Evolutionary conservation across 2,113 vertebrate genomes (phyloP).

Genomic region (Microcebus lehilahytsara): DNA sequence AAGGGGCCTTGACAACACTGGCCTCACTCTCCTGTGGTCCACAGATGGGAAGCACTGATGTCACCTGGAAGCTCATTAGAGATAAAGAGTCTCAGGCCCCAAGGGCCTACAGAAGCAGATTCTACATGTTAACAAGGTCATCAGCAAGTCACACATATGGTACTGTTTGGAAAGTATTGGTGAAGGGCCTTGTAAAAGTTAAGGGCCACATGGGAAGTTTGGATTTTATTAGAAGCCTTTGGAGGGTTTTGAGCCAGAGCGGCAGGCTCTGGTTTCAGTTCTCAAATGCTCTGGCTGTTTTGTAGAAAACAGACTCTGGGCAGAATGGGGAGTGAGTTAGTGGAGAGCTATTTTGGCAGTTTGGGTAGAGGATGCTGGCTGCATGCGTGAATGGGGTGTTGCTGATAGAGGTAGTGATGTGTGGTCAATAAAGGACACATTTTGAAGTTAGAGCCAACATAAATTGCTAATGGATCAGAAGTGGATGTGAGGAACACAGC

Average conservation of each 20-base stretch:
- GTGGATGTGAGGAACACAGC: not conserved
- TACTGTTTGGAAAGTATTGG: not conserved
- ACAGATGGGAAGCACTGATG: not conserved
- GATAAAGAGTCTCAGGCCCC: not conserved
- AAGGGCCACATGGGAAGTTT: not conserved
- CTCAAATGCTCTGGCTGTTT: not conserved
- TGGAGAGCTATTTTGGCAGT: not conserved
- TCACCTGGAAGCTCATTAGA: not conserved
- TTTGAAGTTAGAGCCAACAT: not conserved
- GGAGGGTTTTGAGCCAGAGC: not conserved
- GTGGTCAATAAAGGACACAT: not conserved
- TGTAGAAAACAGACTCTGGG: not conserved
- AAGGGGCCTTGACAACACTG: not conserved
- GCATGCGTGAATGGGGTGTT: not conserved
- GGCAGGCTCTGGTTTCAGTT: slow-evolving; percentile 33
- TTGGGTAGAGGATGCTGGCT: not conserved
- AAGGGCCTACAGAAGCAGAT: not conserved
- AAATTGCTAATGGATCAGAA: not conserved
- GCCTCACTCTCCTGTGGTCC: not conserved
- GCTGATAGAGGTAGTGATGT: not conserved
- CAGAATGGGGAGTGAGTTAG: not conserved
- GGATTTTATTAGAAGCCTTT: not conserved
- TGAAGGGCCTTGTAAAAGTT: not conserved
- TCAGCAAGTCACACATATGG: accelerated
- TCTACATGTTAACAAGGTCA: not conserved